Percentiles rank a stretch among this genome's conserved stretches.
phyloP scores from a whole-genome alignment of 1,140 invertebrate species.

The Branchinecta lindahli region DNA sequence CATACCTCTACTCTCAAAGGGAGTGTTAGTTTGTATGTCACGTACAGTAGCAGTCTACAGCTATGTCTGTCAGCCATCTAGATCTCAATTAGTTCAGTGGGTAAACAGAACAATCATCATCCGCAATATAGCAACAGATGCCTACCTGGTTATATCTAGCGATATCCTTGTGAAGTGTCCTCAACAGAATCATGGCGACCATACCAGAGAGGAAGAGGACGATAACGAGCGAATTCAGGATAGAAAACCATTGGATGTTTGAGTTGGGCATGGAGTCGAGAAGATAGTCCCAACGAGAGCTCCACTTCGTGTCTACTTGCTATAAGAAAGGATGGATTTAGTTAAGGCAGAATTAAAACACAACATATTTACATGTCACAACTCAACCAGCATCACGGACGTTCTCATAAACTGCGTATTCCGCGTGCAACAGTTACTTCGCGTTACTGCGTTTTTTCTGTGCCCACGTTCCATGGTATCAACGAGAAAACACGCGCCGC shows the following conservation, averaged over 20 bases:
- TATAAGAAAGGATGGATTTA: slow-evolving; percentile 20
- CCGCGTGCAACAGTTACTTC: no score
- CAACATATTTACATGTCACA: neutral
- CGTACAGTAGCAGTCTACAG: no score
- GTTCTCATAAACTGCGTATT: no score
- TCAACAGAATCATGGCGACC: slow-evolving; percentile 96
- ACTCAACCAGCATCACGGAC: neutral
- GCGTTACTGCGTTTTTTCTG: no score
- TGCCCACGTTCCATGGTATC: no score
- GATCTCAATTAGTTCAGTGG: no score
- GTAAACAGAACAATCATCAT: no score
- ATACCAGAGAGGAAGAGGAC: slow-evolving; percentile 85
- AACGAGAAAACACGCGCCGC: no score
- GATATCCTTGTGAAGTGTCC: slow-evolving; percentile 96
- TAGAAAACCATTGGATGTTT: slow-evolving; percentile 98
- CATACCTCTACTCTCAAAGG: no score
- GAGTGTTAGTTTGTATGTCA: no score
- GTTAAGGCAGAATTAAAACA: neutral
- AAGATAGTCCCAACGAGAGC: slow-evolving; percentile 98
- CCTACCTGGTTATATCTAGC: slow-evolving; percentile 87
- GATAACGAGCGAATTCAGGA: slow-evolving; percentile 75
- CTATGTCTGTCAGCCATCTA: no score
- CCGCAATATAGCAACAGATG: slow-evolving; percentile 13
- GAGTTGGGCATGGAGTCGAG: slow-evolving; percentile 94
- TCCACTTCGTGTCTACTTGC: slow-evolving; percentile 65